These are phyloP conservation scores for Typhlichthys subterraneus DNA, from an alignment of 2,797 vertebrate genomes.

Conservation along the genomic window DNA sequence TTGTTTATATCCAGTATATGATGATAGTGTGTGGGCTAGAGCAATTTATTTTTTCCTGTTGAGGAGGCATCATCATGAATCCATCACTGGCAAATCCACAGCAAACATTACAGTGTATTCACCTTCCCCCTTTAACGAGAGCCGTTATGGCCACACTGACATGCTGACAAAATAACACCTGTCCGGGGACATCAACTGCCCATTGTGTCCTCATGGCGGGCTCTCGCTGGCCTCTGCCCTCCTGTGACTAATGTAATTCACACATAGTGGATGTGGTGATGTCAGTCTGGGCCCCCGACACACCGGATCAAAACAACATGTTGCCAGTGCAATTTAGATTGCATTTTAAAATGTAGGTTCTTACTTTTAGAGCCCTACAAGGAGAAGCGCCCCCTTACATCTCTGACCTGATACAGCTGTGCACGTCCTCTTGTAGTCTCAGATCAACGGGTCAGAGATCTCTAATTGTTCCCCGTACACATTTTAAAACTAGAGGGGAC, in stretches of 20 bases:
- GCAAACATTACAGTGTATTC: conserved; percentile 18
- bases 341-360: too few relatives aligned
- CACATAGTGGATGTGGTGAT: conserved; percentile 63
- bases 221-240: conserved; percentile 26
- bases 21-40: not conserved
- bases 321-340: too few relatives aligned
- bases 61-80: too few relatives aligned
- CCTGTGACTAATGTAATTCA: conserved; percentile 57
- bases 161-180: conserved; percentile 42
- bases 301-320: conserved; percentile 39
- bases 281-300: conserved; percentile 56
- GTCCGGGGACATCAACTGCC: conserved; percentile 27
- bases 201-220: conserved; percentile 30
- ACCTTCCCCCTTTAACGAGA: conserved; percentile 56
- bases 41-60: too few relatives aligned
- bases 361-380: too few relatives aligned
- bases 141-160: conserved; percentile 3
- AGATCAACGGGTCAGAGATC: too few relatives aligned
- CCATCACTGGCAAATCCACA: not conserved
- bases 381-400: too few relatives aligned
- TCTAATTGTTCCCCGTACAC: too few relatives aligned
- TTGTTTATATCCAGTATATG: too few relatives aligned
- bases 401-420: too few relatives aligned
- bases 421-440: too few relatives aligned
- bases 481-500: too few relatives aligned